Conservation (phyloP, 2,113 vertebrate species). For the Cebus imitator region DNA sequence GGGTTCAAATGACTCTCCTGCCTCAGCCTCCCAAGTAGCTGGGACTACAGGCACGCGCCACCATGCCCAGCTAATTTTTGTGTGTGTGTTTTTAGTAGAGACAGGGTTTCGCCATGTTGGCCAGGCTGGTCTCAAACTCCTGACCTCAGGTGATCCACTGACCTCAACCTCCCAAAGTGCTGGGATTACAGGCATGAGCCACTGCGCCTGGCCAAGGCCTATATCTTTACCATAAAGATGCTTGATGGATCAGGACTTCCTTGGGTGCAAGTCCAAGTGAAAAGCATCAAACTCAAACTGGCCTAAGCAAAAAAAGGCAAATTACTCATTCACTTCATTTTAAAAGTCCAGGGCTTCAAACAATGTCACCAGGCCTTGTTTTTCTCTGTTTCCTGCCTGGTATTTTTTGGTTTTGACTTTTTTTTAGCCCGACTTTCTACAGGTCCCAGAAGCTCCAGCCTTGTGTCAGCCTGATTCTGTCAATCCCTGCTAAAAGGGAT, state of each 20-base stretch:
- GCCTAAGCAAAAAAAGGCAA: background rate
- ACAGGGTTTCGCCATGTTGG: too few species aligned
- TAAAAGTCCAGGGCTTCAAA: background rate
- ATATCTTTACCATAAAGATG: background rate
- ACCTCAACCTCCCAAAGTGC: too few species aligned
- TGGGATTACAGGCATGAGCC: too few species aligned
- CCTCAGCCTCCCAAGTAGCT: too few species aligned
- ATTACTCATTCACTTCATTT: background rate
- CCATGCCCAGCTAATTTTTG: too few species aligned
- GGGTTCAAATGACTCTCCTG: too few species aligned
- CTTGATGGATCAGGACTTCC: background rate
- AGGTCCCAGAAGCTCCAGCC: background rate
- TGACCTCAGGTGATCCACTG: too few species aligned
- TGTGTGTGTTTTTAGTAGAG: too few species aligned
- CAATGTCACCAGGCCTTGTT: background rate
- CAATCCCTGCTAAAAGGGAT: background rate
- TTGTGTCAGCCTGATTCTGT: background rate
- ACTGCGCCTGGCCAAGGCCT: too few species aligned
- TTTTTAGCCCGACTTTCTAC: background rate
- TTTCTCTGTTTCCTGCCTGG: background rate
- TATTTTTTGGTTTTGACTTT: background rate
- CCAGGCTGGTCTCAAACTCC: too few species aligned
- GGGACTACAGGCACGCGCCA: too few species aligned
- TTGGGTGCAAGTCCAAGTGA: background rate
- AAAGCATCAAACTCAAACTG: background rate